Conservation (phyloP, 2,888 invertebrate genomes). For the Hirtodrosophila trivittata region DNA sequence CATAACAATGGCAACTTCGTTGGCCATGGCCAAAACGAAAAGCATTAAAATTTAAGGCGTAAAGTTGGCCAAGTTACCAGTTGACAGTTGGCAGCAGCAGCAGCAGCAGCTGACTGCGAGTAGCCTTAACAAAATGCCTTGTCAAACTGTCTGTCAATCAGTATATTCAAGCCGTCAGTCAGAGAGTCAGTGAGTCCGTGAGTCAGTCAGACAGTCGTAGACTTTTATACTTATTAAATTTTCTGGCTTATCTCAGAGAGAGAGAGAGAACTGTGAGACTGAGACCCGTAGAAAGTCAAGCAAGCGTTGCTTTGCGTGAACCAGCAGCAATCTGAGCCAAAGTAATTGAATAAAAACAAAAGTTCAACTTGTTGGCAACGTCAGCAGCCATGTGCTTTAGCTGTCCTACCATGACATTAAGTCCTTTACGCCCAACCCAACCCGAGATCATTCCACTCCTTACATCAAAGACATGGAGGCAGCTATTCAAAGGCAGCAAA, state of each 20-base stretch:
- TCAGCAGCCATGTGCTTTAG: constrained; percentile 45
- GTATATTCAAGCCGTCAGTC: constrained; percentile 19
- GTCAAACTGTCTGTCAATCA: constrained; percentile 50
- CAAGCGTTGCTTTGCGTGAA: constrained; percentile 45
- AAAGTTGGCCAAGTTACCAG: constrained; percentile 17
- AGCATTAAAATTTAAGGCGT: constrained; percentile 19
- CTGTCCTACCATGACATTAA: constrained; percentile 34
- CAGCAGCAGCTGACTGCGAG: constrained; percentile 4
- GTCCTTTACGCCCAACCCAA: constrained; percentile 1
- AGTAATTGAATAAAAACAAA: constrained; percentile 74
- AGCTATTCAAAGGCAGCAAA: constrained; percentile 9
- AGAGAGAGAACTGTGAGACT: constrained; percentile 37
- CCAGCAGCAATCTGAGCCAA: constrained; percentile 54
- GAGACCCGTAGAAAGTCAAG: constrained; percentile 51
- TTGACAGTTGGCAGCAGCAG: constrained; percentile 17
- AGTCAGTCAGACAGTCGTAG: constrained; percentile 16
- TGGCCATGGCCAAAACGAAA: constrained; percentile 33
- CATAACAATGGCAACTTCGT: constrained; percentile 16
- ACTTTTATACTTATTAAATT: constrained; percentile 68
- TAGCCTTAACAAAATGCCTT: constrained; percentile 49
- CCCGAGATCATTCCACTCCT: neutral
- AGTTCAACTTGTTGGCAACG: constrained; percentile 61
- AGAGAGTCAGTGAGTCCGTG: constrained; percentile 22
- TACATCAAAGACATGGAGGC: constrained; percentile 38
- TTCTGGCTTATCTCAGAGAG: constrained; percentile 71